These are phyloP conservation scores for Cheilosia vernalis DNA, from an alignment of 2,888 invertebrate genomes.

Conservation along the genomic window DNA sequence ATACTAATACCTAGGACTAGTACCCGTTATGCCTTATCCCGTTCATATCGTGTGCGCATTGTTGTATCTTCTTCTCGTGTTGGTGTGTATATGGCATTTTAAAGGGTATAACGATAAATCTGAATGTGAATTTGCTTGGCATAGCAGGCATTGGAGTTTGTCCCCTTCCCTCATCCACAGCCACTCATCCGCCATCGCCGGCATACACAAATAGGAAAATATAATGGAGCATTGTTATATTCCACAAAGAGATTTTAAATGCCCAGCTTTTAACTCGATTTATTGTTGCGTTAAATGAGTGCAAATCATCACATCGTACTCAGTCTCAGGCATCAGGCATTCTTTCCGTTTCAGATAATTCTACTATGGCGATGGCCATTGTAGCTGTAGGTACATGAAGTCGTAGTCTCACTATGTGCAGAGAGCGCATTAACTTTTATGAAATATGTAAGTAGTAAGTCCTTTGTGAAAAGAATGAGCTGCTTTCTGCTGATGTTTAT, in stretches of 20 bases:
- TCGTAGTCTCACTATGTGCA: not conserved
- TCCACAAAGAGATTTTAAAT: conserved; percentile 70
- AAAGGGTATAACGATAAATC: conserved; percentile 16
- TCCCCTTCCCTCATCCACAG: conserved; percentile 20
- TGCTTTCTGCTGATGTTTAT: not conserved
- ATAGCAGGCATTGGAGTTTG: conserved; percentile 18
- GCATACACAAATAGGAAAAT: not conserved
- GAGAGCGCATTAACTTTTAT: conserved; percentile 6
- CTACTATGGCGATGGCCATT: conserved; percentile 4
- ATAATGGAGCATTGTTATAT: conserved; percentile 60
- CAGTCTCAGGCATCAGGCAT: conserved; percentile 12
- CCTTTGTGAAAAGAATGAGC: not conserved
- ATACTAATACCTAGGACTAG: conserved; percentile 13
- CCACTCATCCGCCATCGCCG: conserved; percentile 19
- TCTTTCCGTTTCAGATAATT: conserved; percentile 29
- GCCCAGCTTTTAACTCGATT: conserved; percentile 65
- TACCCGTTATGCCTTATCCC: conserved; percentile 4
- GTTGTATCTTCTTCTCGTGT: not conserved
- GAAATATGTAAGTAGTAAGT: not conserved
- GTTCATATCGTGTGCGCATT: conserved; percentile 10
- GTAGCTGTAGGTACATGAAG: not conserved
- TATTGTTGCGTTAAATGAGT: conserved; percentile 71
- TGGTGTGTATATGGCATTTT: not conserved
- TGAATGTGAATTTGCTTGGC: conserved; percentile 27
- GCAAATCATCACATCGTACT: conserved; percentile 52